Base-by-base conservation (phyloP, 2,797 vertebrate genomes). In the Gouania willdenowi region DNA sequence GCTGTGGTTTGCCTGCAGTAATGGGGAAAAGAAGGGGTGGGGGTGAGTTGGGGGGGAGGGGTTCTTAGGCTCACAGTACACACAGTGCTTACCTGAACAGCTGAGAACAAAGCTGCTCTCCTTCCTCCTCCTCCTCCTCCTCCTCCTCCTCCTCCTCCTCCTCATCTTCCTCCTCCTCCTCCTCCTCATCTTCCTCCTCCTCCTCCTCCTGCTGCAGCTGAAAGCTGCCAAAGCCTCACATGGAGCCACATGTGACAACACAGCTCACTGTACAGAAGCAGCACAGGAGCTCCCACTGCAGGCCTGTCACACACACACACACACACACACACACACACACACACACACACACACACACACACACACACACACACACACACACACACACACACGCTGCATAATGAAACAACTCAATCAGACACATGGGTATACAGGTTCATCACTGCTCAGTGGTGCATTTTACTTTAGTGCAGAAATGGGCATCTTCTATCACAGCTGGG, bases 171-270 rank as follows among this genome's bases (percentile, higher is more conserved):
- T n/a, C n/a, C n/a, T n/a, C n/a, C n/a, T n/a, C n/a, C n/a, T n/a
- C n/a, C n/a, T n/a, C n/a, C n/a, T n/a, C n/a, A n/a, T n/a, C n/a
- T n/a, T n/a, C n/a, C 72, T 37, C 71, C 53, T 62, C 74, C 77
- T 59, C 75, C 70, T 78, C 70, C 66, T 75, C 49, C 60, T 49
- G 69, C 65, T 64, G 54, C 54, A 66, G 52, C 19, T n/a, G n/a
- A n/a, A 28, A 40, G 49, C 58, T 71, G 57, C 46, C 17, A 59
- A 56, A 30, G 32, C 49, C 79, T 86, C 84, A 85, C 84, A 85
- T 84, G 82, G 75, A 74, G 54, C 43, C 65, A 61, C 84, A 86
- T 85, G 84, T 86, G 84, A 81, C 69, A 50, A 54, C 39, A n/a
- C 67, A 60, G 22, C 63, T 53, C 62, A 27, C 62, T 44, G 45